A percentile compares a stretch with the other conserved stretches of the same genome.
These are phyloP conservation scores for Pteria penguin DNA, from an alignment of 2,888 invertebrate genomes.

Conservation along the genomic window DNA sequence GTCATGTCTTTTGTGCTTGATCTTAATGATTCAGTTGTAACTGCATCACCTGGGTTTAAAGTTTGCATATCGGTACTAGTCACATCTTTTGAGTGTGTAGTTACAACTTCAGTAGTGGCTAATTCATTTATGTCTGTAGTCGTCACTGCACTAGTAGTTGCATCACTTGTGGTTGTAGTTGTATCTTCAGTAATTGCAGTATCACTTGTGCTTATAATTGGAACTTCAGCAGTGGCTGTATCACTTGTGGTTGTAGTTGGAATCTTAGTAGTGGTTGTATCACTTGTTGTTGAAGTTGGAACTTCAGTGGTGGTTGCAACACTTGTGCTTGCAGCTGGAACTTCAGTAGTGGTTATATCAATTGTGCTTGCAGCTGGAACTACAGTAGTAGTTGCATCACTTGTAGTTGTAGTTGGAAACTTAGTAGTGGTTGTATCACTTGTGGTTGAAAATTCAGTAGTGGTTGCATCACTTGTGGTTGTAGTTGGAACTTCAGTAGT, in stretches of 20 bases:
- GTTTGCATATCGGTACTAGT: not conserved
- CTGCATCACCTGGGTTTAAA: no score
- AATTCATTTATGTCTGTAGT: no score
- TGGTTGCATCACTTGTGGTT: not conserved
- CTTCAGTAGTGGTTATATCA: not conserved
- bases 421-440: not conserved
- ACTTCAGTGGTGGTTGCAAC: not conserved
- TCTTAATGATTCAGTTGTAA: not conserved
- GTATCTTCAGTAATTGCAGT: no score
- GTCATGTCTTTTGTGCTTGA: constrained; percentile 8
- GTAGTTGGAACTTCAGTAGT: not conserved
- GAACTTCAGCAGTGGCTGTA: no score
- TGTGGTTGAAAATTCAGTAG: not conserved
- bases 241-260: no score
- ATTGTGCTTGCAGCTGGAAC: not conserved
- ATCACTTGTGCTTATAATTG: no score
- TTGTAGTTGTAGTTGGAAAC: not conserved
- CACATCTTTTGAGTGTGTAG: no score
- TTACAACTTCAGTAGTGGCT: no score
- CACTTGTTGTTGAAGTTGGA: not conserved
- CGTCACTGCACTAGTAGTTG: no score
- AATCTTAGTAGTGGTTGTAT: not conserved
- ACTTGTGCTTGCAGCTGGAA: not conserved
- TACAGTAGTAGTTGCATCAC: not conserved
- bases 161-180: no score